Percentiles rank a stretch among this genome's conserved stretches.
phyloP scores from a whole-genome alignment of 1,140 invertebrate species.

The Zaprionus vittiger region DNA sequence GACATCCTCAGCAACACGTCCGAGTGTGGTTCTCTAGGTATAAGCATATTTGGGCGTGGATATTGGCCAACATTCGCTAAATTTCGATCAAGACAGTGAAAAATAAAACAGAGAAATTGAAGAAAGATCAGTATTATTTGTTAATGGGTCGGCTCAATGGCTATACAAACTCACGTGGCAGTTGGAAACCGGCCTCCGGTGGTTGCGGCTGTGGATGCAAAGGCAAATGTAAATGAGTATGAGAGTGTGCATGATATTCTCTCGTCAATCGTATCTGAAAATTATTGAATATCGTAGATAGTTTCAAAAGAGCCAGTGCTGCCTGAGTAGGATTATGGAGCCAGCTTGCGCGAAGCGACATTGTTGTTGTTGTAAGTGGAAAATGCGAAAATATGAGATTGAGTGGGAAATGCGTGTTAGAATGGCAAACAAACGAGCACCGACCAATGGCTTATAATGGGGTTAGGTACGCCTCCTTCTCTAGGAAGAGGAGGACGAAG shows the following conservation, averaged over 20 bases:
- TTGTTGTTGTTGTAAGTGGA: conserved; percentile 35
- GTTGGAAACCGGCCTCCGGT: conserved; percentile 87
- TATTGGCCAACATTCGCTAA: conserved; percentile 84
- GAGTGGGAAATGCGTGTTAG: conserved; percentile 35
- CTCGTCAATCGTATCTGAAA: conserved; percentile 85
- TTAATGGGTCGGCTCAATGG: conserved; percentile 34
- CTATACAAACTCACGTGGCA: conserved; percentile 85
- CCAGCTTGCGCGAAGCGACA: conserved; percentile 42
- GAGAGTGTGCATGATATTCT: conserved; percentile 87
- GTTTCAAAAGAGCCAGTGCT: conserved; percentile 82
- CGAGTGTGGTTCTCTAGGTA: conserved; percentile 84
- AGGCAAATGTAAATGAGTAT: conserved; percentile 96
- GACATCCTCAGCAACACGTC: conserved; percentile 84
- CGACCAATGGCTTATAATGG: conserved; percentile 22
- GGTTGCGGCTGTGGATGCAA: conserved; percentile 92
- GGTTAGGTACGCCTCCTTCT: conserved; percentile 19
- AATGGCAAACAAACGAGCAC: conserved; percentile 33
- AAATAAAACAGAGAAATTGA: conserved; percentile 2
- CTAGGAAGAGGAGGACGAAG: neutral
- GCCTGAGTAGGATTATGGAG: conserved; percentile 57
- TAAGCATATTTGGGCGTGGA: conserved; percentile 85
- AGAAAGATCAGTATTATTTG: conserved; percentile 30
- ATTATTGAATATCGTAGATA: conserved; percentile 83
- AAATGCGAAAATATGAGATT: conserved; percentile 30
- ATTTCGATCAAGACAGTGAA: neutral